Base-by-base conservation (phyloP, 2,888 invertebrate genomes). In the Aporophyla lueneburgensis region DNA sequence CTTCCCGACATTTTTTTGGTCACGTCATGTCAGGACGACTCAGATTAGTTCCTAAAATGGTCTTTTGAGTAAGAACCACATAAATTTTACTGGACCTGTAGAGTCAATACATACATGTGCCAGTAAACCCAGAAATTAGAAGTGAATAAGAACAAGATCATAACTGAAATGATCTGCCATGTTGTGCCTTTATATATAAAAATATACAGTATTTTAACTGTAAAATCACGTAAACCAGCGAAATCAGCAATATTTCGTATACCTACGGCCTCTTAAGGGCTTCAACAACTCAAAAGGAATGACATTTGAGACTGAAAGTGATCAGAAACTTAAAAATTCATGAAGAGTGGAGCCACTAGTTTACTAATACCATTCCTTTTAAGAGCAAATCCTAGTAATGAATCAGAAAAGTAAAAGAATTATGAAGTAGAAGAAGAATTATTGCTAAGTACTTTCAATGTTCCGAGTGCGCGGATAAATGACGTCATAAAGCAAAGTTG, bases 401-500 rank as follows among this genome's bases (percentile, higher is more conserved):
- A 63, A 61, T 49, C 68, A 54, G 68, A 58, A 71, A 71, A 71
- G 46, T 54, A 59, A 71, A 81, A 68, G 72, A 79, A 72, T 83
- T 51, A 72, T 59, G 56, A 58, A 61, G 33, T 46, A 56, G 19
- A 66, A 65, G 56, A 69, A 69, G 73, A 83, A 58, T 83, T 72
- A 79, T 53, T 79, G 46, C 51, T 53, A 69, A 78, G 84, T 69
- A 72, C 54, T 79, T 81, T 80, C 69, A 83, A 84, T 72, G 84
- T 79, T 70, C 73, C 56, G 21, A 72, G 79, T 56, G 63, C 59
- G 53, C 49, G 63, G 72, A 81, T 81, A 83, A 81, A 81, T 81
- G 84, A 81, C 80, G 84, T 84, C 61, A 73, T 81, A 84, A 79
- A 79, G 27, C 61, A 69, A 69, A 66, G 66, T 80, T 79, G 40